Evolutionary conservation across 2,888 invertebrate genomes (phyloP).

Genomic region (Drosophila affinis): DNA sequence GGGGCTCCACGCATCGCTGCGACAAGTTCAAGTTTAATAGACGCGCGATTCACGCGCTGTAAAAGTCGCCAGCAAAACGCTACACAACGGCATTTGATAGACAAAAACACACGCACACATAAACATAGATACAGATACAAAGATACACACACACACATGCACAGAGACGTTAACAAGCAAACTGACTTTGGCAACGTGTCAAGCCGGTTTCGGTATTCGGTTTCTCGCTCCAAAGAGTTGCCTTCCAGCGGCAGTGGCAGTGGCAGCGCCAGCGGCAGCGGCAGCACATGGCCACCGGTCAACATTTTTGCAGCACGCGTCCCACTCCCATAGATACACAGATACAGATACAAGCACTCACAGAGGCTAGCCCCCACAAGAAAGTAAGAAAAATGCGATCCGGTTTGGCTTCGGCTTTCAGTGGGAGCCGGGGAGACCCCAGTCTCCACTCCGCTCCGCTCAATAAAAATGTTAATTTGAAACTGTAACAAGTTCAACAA

Average conservation of each 20-base stretch:
- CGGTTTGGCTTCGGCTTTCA: neutral
- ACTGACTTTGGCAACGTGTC: conserved; percentile 75
- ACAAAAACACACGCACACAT: conserved; percentile 2
- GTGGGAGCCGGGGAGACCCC: too few species aligned
- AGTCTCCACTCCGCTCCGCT: conserved; percentile 10
- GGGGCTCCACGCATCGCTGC: conserved; percentile 55
- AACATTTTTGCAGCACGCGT: conserved; percentile 53
- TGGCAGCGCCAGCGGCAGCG: neutral
- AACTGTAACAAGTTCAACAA: conserved; percentile 44
- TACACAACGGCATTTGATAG: conserved; percentile 59
- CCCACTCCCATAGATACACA: conserved; percentile 48
- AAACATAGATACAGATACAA: neutral
- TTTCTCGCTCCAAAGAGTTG: conserved; percentile 14
- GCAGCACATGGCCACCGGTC: conserved; percentile 50
- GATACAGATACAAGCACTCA: conserved; percentile 6
- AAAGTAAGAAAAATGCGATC: conserved; percentile 18
- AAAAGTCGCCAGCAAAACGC: conserved; percentile 53
- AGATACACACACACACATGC: neutral
- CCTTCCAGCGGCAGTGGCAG: conserved; percentile 14
- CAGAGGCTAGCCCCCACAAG: neutral
- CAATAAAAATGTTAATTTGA: conserved; percentile 49
- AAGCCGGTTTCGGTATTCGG: conserved; percentile 59
- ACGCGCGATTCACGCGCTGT: conserved; percentile 39
- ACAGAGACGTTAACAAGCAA: conserved; percentile 20
- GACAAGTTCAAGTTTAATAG: conserved; percentile 74